phyloP scores from a whole-genome alignment of 2,113 vertebrate genomes.

The Melanocharis versteri region DNA sequence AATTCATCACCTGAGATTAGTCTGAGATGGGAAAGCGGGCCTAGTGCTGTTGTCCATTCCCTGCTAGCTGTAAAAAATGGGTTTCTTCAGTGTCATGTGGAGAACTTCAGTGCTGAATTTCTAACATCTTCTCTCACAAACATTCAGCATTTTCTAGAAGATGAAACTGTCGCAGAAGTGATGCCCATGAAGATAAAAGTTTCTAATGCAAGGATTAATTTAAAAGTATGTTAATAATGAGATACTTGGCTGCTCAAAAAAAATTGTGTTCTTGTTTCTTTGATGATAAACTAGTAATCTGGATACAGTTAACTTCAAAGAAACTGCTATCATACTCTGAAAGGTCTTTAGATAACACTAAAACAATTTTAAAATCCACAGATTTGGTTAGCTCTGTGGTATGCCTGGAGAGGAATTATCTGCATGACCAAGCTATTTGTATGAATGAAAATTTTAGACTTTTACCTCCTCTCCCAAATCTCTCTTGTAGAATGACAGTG shows the following conservation, averaged over 20 bases:
- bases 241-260: conserved; percentile 1
- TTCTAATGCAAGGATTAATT: conserved; percentile 85
- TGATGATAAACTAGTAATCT: conserved; percentile 20
- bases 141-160: conserved; percentile 91
- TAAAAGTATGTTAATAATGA: conserved; percentile 81
- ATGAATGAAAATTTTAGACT: neutral
- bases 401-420: neutral
- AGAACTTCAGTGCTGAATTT: conserved; percentile 88
- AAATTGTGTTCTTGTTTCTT: neutral
- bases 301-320: conserved; percentile 36
- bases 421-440: neutral
- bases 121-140: conserved; percentile 89
- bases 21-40: conserved; percentile 88
- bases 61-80: conserved; percentile 89
- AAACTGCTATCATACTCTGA: neutral
- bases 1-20: conserved; percentile 83
- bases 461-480: neutral
- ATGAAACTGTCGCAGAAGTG: conserved; percentile 85
- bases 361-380: conserved; percentile 12
- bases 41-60: conserved; percentile 83
- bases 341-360: conserved; percentile 17
- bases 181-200: conserved; percentile 96
- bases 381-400: neutral
- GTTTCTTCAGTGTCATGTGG: conserved; percentile 90
- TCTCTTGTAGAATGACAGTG: neutral